Base-by-base conservation (phyloP, 2,113 vertebrate species). In the Corynorhinus townsendii region DNA sequence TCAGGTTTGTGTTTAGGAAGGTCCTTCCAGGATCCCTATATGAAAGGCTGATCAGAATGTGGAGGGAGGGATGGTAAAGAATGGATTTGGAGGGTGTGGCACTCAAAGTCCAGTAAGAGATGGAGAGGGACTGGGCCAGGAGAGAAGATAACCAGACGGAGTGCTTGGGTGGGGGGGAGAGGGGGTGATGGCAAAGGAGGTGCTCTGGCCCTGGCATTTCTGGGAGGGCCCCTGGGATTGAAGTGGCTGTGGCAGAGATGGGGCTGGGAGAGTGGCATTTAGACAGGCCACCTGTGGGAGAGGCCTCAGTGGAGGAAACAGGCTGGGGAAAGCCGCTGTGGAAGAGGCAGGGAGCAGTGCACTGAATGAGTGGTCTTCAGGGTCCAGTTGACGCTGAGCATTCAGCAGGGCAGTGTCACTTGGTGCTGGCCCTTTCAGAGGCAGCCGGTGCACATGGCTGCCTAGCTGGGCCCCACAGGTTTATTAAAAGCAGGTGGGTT, bases 401-500 rank as follows among this genome's bases (percentile, higher is more conserved):
- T 24, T 64, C 43, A 35, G 80, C 30, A 47, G 71, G 83, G 43
- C 26, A 11, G 40, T 17, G 69, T 75, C 43, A n/a, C 26, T 28
- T 4, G 19, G 91, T 2, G 20, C 62, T 17, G 75, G 64, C 14
- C 12, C 64, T 68, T 54, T 26, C 28, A 77, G 38, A 77, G 54
- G 30, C 2, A 2, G 43, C 69, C 49, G 2, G 0, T 43, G 56
- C 7, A 43, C 56, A 52, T 0, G 1, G 24, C 43, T 1, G 3
- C 45, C 15, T 10, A 26, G 30, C 52, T 47, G 62, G 56, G 59
- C 30, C 59, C 71, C 76, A 20, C 3, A 33, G 45, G 49, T 54
- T 90, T 87, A 79, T 88, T 85, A 30, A 59, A 84, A 92, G 59
- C 86, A 93, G 87, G 90, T 82, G 77, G 64, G 92, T 62, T 35